phyloP scores from a whole-genome alignment of 2,888 invertebrate genomes.

The Cantharis lateralis region DNA sequence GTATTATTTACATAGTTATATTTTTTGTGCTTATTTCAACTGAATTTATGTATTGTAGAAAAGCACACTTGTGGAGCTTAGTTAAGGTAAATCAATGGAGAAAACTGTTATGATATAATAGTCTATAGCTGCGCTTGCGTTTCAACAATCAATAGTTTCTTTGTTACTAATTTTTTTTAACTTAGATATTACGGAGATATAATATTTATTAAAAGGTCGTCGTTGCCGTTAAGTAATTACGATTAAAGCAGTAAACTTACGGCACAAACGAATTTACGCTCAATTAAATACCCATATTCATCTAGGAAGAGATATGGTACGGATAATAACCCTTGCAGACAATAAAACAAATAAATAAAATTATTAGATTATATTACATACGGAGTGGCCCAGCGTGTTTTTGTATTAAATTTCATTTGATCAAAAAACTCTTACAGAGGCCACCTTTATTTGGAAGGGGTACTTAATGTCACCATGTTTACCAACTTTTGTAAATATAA shows the following conservation, averaged over 20 bases:
- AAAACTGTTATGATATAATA: slow-evolving; percentile 21
- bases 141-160: slow-evolving; percentile 15
- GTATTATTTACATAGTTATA: neutral
- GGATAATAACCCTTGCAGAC: neutral
- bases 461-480: too few relatives aligned
- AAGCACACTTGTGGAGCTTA: slow-evolving; percentile 13
- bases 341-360: neutral
- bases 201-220: neutral
- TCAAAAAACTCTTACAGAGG: too few relatives aligned
- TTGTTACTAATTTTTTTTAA: slow-evolving; percentile 9
- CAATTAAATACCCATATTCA: neutral
- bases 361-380: neutral
- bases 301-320: neutral
- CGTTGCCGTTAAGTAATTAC: neutral
- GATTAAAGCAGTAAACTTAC: neutral
- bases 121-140: slow-evolving; percentile 18
- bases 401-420: too few relatives aligned
- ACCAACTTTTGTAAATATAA: too few relatives aligned
- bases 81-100: slow-evolving; percentile 23
- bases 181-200: neutral
- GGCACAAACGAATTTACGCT: neutral
- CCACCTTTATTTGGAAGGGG: too few relatives aligned
- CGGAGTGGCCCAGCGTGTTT: neutral
- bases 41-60: neutral
- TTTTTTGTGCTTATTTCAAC: neutral